These are phyloP conservation scores for Mus pahari DNA, from an alignment of 2,113 vertebrate genomes.

Conservation along the genomic window DNA sequence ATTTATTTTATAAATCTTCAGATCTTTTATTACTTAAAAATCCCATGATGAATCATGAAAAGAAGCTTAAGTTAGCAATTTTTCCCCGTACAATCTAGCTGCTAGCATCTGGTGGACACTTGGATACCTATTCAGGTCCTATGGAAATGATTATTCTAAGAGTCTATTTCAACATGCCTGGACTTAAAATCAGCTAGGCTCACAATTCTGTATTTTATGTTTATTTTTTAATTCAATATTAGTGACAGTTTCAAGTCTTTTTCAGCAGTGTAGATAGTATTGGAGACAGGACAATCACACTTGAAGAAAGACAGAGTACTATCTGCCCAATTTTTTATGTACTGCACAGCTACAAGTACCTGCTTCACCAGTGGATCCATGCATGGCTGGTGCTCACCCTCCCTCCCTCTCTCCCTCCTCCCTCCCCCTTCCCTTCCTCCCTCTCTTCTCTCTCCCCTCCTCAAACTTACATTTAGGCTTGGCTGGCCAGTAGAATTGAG, in stretches of 20 bases:
- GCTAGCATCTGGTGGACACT: conserved; percentile 72
- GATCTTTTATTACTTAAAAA: conserved; percentile 76
- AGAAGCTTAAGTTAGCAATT: conserved; percentile 72
- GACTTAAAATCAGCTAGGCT: conserved; percentile 72
- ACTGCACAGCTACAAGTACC: rapidly evolving
- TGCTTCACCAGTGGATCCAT: not conserved
- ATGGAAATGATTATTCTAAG: conserved; percentile 79
- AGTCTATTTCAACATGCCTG: conserved; percentile 71
- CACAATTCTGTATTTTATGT: conserved; percentile 71
- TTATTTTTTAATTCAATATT: conserved; percentile 62
- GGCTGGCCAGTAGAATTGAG: conserved; percentile 33
- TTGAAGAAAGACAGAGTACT: not conserved
- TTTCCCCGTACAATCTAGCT: conserved; percentile 77
- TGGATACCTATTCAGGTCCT: conserved; percentile 67
- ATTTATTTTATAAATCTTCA: conserved; percentile 82
- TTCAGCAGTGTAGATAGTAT: not conserved
- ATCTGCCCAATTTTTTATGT: not conserved
- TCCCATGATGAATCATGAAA: conserved; percentile 73
- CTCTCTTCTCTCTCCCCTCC: not conserved
- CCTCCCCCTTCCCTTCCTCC: too few species aligned
- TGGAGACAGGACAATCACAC: not conserved
- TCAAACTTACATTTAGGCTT: conserved; percentile 87
- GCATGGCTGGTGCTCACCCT: rapidly evolving
- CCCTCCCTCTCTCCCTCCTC: not conserved
- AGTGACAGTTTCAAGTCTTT: not conserved